Percentiles rank a stretch among this genome's conserved stretches.
phyloP scores from a whole-genome alignment of 2,888 invertebrate genomes.

The Pseudoips prasinana region DNA sequence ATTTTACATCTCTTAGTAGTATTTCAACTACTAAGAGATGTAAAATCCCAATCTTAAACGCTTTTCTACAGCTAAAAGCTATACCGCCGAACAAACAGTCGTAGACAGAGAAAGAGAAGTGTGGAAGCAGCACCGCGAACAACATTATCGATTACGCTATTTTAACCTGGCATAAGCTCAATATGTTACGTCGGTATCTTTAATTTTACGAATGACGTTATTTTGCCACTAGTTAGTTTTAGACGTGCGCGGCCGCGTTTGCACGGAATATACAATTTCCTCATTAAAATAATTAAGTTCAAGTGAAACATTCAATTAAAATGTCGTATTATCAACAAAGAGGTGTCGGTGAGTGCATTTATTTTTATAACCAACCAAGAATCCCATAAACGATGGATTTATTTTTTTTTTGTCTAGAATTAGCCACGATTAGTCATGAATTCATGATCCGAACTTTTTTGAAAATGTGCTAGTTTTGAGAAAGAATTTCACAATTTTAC shows the following conservation, averaged over 20 bases:
- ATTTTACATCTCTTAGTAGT: no score
- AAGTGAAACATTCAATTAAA: conserved; percentile 9
- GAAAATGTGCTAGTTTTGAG: neutral
- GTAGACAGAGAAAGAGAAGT: neutral
- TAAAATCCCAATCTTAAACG: no score
- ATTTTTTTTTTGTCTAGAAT: neutral
- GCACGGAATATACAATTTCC: conserved; percentile 17
- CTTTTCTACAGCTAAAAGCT: no score
- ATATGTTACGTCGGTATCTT: conserved; percentile 36
- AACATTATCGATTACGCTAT: neutral
- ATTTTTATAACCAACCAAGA: conserved; percentile 1
- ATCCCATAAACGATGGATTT: neutral
- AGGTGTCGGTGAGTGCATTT: conserved; percentile 53
- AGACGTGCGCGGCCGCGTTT: conserved; percentile 41
- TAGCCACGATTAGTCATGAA: conserved; percentile 1
- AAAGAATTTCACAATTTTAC: neutral
- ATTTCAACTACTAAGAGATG: no score
- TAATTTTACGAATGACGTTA: conserved; percentile 77
- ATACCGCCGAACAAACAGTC: no score
- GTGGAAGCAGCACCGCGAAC: neutral
- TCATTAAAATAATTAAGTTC: conserved; percentile 4
- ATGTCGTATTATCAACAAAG: conserved; percentile 61
- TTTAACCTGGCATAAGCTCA: conserved; percentile 13
- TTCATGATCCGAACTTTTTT: no score
- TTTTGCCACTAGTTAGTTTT: conserved; percentile 18